A percentile compares a stretch with the other conserved stretches of the same genome.
Conservation (phyloP, 2,113 vertebrate species). For the Mus spicilegus region DNA sequence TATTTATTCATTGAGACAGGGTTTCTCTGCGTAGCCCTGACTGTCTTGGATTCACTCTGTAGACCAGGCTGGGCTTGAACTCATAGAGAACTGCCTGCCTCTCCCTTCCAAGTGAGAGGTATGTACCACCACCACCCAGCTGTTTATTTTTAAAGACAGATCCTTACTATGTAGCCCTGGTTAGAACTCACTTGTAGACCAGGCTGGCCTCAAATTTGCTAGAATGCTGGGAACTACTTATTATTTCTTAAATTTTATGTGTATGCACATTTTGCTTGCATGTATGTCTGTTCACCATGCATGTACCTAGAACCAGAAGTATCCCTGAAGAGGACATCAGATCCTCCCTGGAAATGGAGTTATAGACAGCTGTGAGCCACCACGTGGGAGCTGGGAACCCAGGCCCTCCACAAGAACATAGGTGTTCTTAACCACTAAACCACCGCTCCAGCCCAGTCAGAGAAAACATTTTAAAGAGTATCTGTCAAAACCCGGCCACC, state of each 20-base stretch:
- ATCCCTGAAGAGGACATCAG: neutral
- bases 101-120: neutral
- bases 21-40: neutral
- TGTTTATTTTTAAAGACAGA: neutral
- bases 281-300: neutral
- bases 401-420: neutral
- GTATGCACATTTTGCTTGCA: neutral
- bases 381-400: neutral
- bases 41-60: neutral
- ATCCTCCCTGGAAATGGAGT: neutral
- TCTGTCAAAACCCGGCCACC: neutral
- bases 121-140: neutral
- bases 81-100: neutral
- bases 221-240: neutral
- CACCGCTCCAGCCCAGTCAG: neutral
- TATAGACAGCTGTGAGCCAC: neutral
- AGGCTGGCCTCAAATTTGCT: neutral
- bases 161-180: neutral
- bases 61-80: neutral
- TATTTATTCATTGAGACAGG: neutral
- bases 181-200: neutral
- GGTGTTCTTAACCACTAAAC: neutral
- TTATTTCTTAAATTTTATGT: neutral
- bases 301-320: neutral
- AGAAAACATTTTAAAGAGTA: neutral